Conservation (phyloP, 2,888 invertebrate genomes). For the Micropterix aruncella region DNA sequence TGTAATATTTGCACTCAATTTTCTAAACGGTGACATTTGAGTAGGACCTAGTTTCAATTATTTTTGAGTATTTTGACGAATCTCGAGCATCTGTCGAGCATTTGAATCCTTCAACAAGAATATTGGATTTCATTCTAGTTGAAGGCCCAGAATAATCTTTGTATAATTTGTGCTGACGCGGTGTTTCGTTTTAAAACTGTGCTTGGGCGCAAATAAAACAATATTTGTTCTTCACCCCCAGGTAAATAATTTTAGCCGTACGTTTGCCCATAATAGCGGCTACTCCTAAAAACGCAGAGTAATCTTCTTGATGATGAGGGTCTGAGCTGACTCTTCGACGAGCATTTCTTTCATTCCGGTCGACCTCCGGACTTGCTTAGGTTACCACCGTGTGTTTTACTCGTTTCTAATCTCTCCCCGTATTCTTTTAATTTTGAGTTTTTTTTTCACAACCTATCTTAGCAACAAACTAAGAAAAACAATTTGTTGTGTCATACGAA, state of each 20-base stretch:
- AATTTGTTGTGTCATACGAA: no score
- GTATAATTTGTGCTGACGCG: conserved; percentile 15
- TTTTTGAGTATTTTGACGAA: conserved; percentile 16
- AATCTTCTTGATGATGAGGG: conserved; percentile 4
- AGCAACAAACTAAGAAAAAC: no score
- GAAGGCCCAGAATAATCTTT: conserved; percentile 18
- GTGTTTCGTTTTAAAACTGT: no score
- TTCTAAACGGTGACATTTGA: conserved; percentile 13
- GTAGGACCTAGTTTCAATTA: conserved; percentile 14
- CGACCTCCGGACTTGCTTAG: no score
- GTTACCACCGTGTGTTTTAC: no score
- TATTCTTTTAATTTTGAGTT: no score
- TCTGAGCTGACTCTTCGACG: no score
- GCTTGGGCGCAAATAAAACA: no score
- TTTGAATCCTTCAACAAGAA: conserved; percentile 17
- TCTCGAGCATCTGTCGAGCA: conserved; percentile 18
- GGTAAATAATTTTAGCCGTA: conserved; percentile 2
- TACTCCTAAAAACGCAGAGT: conserved; percentile 3
- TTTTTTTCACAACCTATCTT: no score
- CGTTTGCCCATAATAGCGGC: conserved; percentile 4
- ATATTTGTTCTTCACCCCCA: conserved; percentile 6
- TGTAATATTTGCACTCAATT: conserved; percentile 18
- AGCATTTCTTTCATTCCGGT: no score
- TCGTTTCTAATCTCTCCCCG: no score
- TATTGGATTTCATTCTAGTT: conserved; percentile 18